Evolutionary conservation across 2,797 vertebrate species (phyloP).

Genomic region (Lagodon rhomboides): DNA sequence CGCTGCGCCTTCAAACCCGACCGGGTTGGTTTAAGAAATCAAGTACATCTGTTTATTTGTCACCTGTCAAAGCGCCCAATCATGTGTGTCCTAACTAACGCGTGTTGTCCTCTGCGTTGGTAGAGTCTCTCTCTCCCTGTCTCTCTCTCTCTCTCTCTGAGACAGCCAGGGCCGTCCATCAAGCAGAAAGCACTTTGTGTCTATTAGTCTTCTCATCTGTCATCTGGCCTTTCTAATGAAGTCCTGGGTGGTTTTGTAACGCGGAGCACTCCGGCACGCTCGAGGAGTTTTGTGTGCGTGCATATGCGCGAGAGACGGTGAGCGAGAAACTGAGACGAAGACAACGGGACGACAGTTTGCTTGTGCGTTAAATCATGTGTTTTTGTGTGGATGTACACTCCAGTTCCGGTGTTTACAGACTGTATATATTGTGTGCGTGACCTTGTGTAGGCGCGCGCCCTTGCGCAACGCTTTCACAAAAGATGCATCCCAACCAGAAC

Average conservation of each 20-base stretch:
- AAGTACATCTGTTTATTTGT: slow-evolving; percentile 59
- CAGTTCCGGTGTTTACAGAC: neutral
- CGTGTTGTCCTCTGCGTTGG: slow-evolving; percentile 27
- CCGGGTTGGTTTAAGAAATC: slow-evolving; percentile 35
- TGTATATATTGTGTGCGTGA: neutral
- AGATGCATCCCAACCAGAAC: slow-evolving; percentile 14
- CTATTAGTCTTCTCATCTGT: slow-evolving; percentile 79
- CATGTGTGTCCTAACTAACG: slow-evolving; percentile 35
- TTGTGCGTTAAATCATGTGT: slow-evolving; percentile 15
- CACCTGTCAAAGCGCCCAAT: slow-evolving; percentile 41
- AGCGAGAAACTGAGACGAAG: slow-evolving; percentile 3
- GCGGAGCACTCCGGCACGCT: slow-evolving; percentile 22
- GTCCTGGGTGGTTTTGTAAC: slow-evolving; percentile 75
- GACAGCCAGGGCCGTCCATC: slow-evolving; percentile 54
- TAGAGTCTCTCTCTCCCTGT: slow-evolving; percentile 15
- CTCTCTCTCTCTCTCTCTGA: slow-evolving; percentile 36
- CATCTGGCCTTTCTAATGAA: slow-evolving; percentile 79
- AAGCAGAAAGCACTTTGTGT: slow-evolving; percentile 68
- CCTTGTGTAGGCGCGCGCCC: slow-evolving; percentile 1
- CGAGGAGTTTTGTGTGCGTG: slow-evolving; percentile 28
- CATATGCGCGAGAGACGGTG: slow-evolving; percentile 8
- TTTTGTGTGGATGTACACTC: slow-evolving; percentile 4
- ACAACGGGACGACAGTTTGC: slow-evolving; percentile 22
- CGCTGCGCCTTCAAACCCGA: slow-evolving; percentile 26
- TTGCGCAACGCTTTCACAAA: neutral